phyloP scores from a whole-genome alignment of 2,797 vertebrate species.

The Enteromius paludinosus region DNA sequence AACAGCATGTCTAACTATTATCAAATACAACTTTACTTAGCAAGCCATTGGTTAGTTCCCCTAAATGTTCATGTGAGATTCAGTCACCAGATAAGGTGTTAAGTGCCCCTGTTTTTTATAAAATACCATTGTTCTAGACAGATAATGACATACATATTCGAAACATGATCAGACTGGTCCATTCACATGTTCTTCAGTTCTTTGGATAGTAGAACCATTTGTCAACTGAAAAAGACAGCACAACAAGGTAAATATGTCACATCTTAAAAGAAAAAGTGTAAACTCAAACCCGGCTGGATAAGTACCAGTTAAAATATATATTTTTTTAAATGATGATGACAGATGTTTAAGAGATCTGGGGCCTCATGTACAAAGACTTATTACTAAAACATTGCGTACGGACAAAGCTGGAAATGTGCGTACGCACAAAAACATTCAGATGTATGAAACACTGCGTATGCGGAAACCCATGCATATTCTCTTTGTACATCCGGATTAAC shows the following conservation, averaged over 20 bases:
- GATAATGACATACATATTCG: constrained; percentile 32
- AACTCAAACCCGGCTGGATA: not conserved
- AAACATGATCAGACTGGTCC: constrained; percentile 51
- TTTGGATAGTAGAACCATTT: constrained; percentile 91
- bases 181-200: constrained; percentile 69
- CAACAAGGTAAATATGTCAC: not conserved
- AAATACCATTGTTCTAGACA: constrained; percentile 48
- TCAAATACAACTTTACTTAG: constrained; percentile 62
- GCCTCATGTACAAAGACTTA: too few relatives aligned
- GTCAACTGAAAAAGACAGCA: constrained; percentile 81
- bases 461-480: too few relatives aligned
- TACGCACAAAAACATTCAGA: too few relatives aligned
- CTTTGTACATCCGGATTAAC: too few relatives aligned
- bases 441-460: too few relatives aligned
- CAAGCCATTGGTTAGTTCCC: constrained; percentile 40
- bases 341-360: not conserved
- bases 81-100: constrained; percentile 8
- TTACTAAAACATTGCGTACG: too few relatives aligned
- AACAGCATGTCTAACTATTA: constrained; percentile 60
- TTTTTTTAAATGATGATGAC: not conserved
- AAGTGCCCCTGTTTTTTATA: constrained; percentile 43
- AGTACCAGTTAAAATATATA: not conserved
- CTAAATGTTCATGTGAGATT: constrained; percentile 13
- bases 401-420: too few relatives aligned
- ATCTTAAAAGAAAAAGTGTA: not conserved